Evolutionary conservation across 1,140 invertebrate species (phyloP).

Genomic region (Sipha flava): DNA sequence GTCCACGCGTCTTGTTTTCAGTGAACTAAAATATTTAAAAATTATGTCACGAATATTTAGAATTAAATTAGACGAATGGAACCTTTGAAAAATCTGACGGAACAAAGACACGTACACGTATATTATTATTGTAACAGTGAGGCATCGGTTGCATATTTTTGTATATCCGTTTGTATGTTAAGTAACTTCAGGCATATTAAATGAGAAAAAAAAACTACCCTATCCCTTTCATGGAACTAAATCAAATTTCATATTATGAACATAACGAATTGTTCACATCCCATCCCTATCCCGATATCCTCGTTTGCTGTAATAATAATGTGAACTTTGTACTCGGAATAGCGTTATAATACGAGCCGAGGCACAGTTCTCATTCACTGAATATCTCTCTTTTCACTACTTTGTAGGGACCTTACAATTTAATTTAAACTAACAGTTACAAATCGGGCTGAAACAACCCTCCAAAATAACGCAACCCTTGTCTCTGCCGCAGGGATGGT

Average conservation of each 20-base stretch:
- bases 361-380: background rate
- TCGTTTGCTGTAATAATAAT: slow-evolving; percentile 16
- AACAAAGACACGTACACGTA: background rate
- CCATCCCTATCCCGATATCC: background rate
- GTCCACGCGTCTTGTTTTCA: background rate
- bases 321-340: background rate
- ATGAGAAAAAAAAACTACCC: background rate
- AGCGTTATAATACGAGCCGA: background rate
- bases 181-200: background rate
- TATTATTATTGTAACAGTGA: background rate
- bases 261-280: background rate
- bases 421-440: slow-evolving; percentile 32
- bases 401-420: slow-evolving; percentile 5
- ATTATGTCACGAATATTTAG: background rate
- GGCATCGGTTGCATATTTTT: background rate
- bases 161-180: background rate
- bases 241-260: slow-evolving; percentile 3
- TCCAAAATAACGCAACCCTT: slow-evolving; percentile 21
- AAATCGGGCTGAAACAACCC: slow-evolving; percentile 25
- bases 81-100: background rate
- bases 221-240: slow-evolving; percentile 4
- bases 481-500: background rate
- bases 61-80: background rate
- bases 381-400: background rate
- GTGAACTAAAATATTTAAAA: background rate